These are phyloP conservation scores for Drosophila testacea DNA, from an alignment of 2,888 invertebrate species.

Conservation along the genomic window DNA sequence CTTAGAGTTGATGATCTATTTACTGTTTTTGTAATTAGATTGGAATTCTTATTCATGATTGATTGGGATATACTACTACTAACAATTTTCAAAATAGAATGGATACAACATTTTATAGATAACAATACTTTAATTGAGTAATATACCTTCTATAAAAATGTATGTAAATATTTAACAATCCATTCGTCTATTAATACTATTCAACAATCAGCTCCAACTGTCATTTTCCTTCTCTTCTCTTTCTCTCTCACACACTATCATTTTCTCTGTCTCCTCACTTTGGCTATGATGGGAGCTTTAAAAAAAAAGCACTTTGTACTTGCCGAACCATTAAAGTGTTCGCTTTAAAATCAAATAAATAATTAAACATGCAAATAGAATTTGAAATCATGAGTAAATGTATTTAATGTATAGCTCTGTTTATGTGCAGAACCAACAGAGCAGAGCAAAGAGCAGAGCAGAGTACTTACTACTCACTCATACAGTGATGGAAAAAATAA, in stretches of 20 bases:
- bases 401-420: slow-evolving; percentile 43
- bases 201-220: neutral
- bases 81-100: neutral
- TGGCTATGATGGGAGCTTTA: neutral
- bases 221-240: neutral
- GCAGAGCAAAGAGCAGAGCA: slow-evolving; percentile 31
- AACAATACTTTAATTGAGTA: neutral
- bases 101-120: neutral
- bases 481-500: no score
- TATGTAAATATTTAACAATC: slow-evolving; percentile 12
- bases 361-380: slow-evolving; percentile 47
- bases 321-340: slow-evolving; percentile 17
- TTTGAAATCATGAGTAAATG: slow-evolving; percentile 29
- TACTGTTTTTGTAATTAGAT: neutral
- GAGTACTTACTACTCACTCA: slow-evolving; percentile 3
- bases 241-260: neutral
- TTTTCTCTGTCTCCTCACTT: neutral
- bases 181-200: slow-evolving; percentile 2
- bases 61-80: no score
- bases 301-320: slow-evolving; percentile 7
- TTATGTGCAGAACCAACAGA: slow-evolving; percentile 54
- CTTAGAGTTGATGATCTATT: neutral
- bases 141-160: neutral
- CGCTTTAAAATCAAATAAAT: slow-evolving; percentile 46
- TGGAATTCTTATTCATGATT: no score